These are phyloP conservation scores for Porites evermanni DNA, from an alignment of 92 coral and sea anemone species.

Conservation along the genomic window DNA sequence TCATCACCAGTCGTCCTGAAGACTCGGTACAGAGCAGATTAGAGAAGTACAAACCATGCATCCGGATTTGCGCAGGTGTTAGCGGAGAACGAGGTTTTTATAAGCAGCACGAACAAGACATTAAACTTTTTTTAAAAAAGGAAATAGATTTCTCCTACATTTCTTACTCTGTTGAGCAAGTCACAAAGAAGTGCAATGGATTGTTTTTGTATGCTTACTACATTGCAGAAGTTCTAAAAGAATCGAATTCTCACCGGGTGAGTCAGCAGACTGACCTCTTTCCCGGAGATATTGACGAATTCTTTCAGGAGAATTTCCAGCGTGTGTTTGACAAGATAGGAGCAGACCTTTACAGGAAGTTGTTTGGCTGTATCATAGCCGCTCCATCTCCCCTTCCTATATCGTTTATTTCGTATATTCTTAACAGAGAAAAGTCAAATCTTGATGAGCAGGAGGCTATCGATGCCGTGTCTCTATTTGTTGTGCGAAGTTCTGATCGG, in stretches of 20 bases:
- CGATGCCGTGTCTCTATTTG: slow-evolving; percentile 6
- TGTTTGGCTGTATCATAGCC: not conserved
- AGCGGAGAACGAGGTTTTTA: too few species aligned
- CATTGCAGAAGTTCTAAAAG: not conserved
- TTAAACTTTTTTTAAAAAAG: too few species aligned
- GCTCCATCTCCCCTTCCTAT: slow-evolving; percentile 12
- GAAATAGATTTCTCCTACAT: not conserved
- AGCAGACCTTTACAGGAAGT: not conserved
- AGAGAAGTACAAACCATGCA: not conserved
- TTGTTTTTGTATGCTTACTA: not conserved
- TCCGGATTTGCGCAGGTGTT: not conserved
- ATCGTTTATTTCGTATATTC: not conserved
- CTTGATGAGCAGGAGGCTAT: not conserved
- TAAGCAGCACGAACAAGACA: too few species aligned
- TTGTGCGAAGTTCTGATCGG: not conserved
- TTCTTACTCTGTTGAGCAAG: not conserved
- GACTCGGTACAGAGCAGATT: slow-evolving; percentile 24
- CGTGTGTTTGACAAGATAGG: not conserved
- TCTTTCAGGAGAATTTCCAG: not conserved
- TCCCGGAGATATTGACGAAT: too few species aligned
- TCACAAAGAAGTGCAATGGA: not conserved
- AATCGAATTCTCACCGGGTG: not conserved
- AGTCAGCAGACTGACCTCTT: not conserved
- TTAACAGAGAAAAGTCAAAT: too few species aligned
- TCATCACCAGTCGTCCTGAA: slow-evolving; percentile 64